Evolutionary conservation across 2,888 invertebrate species (phyloP).

Genomic region (Bugulina stolonifera): DNA sequence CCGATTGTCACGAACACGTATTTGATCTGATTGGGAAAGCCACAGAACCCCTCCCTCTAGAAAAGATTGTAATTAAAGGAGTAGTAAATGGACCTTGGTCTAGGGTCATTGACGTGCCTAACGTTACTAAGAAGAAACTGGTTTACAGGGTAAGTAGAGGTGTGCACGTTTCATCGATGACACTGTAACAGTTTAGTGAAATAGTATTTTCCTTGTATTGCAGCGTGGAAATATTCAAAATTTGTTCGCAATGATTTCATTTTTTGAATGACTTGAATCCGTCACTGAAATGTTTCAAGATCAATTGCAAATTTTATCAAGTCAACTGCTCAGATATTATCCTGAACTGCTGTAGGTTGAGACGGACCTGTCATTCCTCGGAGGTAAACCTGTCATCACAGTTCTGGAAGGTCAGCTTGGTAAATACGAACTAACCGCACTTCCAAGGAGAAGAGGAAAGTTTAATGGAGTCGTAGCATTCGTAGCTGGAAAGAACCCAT

Average conservation of each 20-base stretch:
- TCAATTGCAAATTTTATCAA: too few species aligned
- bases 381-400: conserved; percentile 40
- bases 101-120: conserved; percentile 38
- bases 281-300: too few species aligned
- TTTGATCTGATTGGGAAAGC: conserved; percentile 46
- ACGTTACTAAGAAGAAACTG: conserved; percentile 47
- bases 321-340: too few species aligned
- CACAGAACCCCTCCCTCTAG: conserved; percentile 49
- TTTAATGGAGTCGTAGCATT: conserved; percentile 50
- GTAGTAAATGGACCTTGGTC: conserved; percentile 36
- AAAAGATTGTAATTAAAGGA: conserved; percentile 43
- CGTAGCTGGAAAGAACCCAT: conserved; percentile 42
- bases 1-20: conserved; percentile 44
- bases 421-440: conserved; percentile 40
- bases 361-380: conserved; percentile 47
- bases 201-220: too few species aligned
- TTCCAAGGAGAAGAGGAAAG: conserved; percentile 43
- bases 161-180: too few species aligned
- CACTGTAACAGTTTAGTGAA: too few species aligned
- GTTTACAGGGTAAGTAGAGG: conserved; percentile 39
- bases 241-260: too few species aligned
- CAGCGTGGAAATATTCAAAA: too few species aligned
- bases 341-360: conserved; percentile 41
- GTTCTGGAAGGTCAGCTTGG: conserved; percentile 47
- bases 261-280: too few species aligned